Conservation (phyloP, 2,113 vertebrate species). For the Fulica atra region DNA sequence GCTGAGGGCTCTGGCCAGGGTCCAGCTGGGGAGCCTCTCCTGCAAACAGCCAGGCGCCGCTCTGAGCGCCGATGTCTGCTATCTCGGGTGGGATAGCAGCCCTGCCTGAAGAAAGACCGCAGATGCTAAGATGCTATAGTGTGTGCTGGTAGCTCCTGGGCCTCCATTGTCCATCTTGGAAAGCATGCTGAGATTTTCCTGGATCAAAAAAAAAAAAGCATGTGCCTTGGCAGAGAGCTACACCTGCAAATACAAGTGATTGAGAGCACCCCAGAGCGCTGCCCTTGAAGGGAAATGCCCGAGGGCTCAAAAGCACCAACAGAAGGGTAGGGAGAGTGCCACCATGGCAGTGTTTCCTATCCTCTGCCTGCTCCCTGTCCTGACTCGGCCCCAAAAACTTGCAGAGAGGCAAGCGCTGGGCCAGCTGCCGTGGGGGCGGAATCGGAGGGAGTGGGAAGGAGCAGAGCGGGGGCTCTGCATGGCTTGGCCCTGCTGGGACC, state of each 20-base stretch:
- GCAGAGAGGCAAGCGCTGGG: fast-evolving
- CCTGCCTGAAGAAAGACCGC: background rate
- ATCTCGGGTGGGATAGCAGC: fast-evolving
- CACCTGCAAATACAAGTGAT: background rate
- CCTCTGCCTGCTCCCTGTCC: background rate
- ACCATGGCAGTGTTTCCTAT: fast-evolving
- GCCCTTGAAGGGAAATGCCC: background rate
- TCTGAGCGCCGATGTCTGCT: background rate
- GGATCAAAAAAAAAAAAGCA: background rate
- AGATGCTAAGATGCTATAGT: background rate
- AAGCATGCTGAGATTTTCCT: background rate
- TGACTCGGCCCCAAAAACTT: fast-evolving
- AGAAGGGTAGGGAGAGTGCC: background rate
- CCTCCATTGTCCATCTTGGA: fast-evolving
- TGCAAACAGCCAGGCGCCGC: background rate
- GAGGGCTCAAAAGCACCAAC: background rate
- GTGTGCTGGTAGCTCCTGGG: background rate
- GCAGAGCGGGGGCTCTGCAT: background rate
- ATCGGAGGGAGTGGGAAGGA: background rate
- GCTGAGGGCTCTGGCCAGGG: background rate
- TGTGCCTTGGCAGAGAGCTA: background rate
- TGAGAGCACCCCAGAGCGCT: background rate
- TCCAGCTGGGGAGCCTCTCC: background rate
- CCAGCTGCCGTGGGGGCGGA: background rate
- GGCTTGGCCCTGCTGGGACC: background rate